These are phyloP conservation scores for Drosophila sulfurigaster DNA, from an alignment of 1,140 invertebrate species.

Conservation along the genomic window DNA sequence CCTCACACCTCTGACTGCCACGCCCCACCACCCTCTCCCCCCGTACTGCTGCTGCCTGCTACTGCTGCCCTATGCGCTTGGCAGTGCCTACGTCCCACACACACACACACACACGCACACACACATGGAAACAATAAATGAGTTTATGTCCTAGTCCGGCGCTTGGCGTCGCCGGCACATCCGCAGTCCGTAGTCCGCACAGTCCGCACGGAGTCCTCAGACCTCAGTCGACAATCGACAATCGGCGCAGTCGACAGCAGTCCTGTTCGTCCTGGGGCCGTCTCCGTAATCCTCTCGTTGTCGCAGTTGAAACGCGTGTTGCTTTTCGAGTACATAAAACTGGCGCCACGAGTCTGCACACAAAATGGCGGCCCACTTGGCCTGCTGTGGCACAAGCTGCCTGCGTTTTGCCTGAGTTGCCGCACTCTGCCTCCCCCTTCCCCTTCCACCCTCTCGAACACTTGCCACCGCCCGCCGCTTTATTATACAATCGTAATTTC, in stretches of 20 bases:
- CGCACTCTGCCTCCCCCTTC: not conserved
- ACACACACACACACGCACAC: constrained; percentile 58
- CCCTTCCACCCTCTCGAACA: not conserved
- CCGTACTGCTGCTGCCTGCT: not conserved
- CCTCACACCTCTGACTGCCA: no score
- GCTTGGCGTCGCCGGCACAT: constrained; percentile 59
- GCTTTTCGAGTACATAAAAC: constrained; percentile 80
- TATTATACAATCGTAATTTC: constrained; percentile 83
- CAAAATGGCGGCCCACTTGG: constrained; percentile 80
- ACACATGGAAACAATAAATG: constrained; percentile 64
- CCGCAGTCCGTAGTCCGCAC: constrained; percentile 37
- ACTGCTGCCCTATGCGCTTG: not conserved
- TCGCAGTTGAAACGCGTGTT: constrained; percentile 66
- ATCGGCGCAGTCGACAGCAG: not conserved
- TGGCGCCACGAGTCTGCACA: constrained; percentile 79
- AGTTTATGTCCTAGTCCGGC: constrained; percentile 78
- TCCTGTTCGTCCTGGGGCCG: not conserved
- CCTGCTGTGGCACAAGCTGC: constrained; percentile 34
- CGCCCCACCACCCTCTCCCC: no score
- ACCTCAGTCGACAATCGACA: constrained; percentile 13
- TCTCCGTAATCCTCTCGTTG: constrained; percentile 9
- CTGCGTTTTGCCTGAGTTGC: not conserved
- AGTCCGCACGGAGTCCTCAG: constrained; percentile 33
- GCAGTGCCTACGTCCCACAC: constrained; percentile 25
- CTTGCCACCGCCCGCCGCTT: constrained; percentile 48